Percentiles rank a stretch among this genome's conserved stretches.
Evolutionary conservation across 30 jellyfish, hydroid and myxozoan genomes (phyloP).

Genomic region (Catostylus mosaicus): DNA sequence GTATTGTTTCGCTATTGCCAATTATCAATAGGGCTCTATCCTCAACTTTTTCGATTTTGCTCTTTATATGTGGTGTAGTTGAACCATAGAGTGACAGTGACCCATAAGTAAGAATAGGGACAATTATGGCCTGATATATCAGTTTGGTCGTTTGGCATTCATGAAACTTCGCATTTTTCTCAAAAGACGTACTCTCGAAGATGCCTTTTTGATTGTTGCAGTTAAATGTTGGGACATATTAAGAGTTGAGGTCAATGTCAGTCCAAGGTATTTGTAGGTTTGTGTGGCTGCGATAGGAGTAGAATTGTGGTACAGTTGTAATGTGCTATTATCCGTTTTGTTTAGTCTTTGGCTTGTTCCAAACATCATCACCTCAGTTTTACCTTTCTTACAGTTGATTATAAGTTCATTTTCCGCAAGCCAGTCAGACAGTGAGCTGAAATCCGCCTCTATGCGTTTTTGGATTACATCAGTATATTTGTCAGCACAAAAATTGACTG

Average conservation of each 20-base stretch:
- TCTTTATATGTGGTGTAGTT: not conserved
- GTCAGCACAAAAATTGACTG: conserved; percentile 29
- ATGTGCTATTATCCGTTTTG: not conserved
- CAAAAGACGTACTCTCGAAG: not conserved
- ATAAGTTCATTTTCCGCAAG: not conserved
- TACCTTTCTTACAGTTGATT: not conserved
- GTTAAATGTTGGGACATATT: not conserved
- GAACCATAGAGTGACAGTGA: not conserved
- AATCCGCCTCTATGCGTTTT: too few species aligned
- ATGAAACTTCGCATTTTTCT: not conserved
- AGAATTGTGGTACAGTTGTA: not conserved
- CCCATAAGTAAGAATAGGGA: not conserved
- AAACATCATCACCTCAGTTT: not conserved
- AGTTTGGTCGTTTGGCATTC: not conserved
- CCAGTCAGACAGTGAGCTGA: too few species aligned
- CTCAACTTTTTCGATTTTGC: not conserved
- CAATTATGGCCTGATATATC: not conserved
- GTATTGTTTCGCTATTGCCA: not conserved
- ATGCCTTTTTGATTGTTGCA: not conserved
- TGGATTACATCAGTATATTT: conserved; percentile 18
- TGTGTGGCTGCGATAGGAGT: not conserved
- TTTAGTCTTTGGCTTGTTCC: not conserved
- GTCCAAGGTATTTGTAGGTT: not conserved
- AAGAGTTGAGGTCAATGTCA: not conserved
- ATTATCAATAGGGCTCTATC: not conserved